Conservation (phyloP, 2,797 vertebrate species). For the Cossypha caffra region DNA sequence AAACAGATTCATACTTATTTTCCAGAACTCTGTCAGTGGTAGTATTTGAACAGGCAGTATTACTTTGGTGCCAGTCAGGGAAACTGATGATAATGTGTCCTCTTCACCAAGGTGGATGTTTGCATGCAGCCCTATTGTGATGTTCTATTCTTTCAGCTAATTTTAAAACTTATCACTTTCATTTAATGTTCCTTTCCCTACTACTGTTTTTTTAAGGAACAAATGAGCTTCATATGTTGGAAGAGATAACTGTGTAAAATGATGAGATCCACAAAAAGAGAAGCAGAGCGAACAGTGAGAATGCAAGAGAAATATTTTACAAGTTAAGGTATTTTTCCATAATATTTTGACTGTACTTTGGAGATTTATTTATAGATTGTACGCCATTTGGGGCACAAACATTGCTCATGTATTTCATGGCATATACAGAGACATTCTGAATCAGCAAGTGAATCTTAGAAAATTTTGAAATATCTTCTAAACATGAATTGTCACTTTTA, state of each 20-base stretch:
- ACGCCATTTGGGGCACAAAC: background rate
- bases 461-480: background rate
- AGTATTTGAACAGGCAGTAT: background rate
- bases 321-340: background rate
- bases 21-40: background rate
- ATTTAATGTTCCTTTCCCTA: background rate
- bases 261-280: background rate
- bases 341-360: background rate
- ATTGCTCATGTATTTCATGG: background rate
- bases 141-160: background rate
- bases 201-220: background rate
- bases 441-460: background rate
- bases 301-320: background rate
- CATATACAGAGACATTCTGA: background rate
- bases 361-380: background rate
- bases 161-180: background rate
- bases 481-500: background rate
- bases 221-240: background rate
- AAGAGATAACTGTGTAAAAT: background rate
- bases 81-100: background rate
- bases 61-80: background rate
- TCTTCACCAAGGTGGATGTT: background rate
- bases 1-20: background rate
- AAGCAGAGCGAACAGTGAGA: background rate
- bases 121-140: background rate